Evolutionary conservation across 2,113 vertebrate genomes (phyloP), one percentile per base, ranked within the genome.

Genomic region (Myiagra hebetior): DNA sequence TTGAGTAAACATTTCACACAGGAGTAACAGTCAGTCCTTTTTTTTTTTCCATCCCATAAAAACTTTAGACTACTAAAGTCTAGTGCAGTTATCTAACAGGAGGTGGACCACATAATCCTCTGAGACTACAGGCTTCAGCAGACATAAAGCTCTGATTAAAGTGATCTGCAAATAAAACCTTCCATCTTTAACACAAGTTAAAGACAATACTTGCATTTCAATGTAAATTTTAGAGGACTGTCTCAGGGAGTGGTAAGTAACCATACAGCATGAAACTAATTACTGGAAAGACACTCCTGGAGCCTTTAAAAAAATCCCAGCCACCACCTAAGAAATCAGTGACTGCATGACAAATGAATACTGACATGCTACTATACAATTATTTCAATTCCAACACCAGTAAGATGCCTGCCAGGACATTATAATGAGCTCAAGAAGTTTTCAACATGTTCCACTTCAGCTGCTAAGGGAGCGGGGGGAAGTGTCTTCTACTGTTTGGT

Each of bases 381-480:
- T 60, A 93, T 31, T 65, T 60, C 4, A 55, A 63, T 70, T 47
- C 30, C 41, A 94, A 50, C n/a, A 64, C 24, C 41, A 90, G 7
- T 35, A 72, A 67, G 42, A 96, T 73, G 31, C 22, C 30, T 82
- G 74, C 15, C 15, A 64, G 52, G 49, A 31, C 15, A 83, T 35
- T 55, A 41, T 23, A 33, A 68, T 63, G 35, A 82, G 53, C 21
- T 76, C 23, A 63, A 37, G 37, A 89, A 73, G 14, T 68, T 87
- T 87, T 37, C 55, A 73, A 28, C 26, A 22, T 8, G 20, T 62
- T 86, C 10, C 16, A 53, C 59, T 44, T 77, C 24, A 62, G 56
- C 35, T 81, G 37, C 47, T 55, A 9, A 0, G 5, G 5, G 17
- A 1, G 0, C n/a, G 3, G 0, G 2, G 7, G 3, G 4, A 9